Evolutionary conservation across 2,888 invertebrate species (phyloP).

Genomic region (Mythimna albipuncta): DNA sequence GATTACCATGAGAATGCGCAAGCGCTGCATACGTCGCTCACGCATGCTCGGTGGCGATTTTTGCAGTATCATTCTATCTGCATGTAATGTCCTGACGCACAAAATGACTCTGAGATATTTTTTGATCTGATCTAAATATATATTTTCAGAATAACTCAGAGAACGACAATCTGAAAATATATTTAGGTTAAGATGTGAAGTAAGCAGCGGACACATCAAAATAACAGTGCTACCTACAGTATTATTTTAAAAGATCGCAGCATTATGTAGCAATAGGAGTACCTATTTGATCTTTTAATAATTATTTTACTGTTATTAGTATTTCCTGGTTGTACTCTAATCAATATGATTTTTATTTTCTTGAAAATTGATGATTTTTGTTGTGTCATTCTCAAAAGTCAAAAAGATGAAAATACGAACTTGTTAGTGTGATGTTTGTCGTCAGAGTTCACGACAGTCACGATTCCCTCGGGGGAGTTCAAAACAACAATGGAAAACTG

Average conservation of each 20-base stretch:
- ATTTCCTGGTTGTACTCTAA: neutral
- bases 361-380: neutral
- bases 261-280: too few relatives aligned
- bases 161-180: too few relatives aligned
- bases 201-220: neutral
- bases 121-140: too few relatives aligned
- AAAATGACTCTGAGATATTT: neutral
- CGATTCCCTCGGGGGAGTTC: conserved; percentile 37
- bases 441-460: conserved; percentile 30
- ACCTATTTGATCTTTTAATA: too few relatives aligned
- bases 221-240: neutral
- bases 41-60: neutral
- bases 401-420: neutral
- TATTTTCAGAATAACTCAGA: too few relatives aligned
- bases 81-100: conserved; percentile 5
- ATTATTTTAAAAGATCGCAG: neutral
- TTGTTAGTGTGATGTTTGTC: conserved; percentile 5
- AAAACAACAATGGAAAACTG: conserved; percentile 43
- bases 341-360: neutral
- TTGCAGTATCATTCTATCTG: conserved; percentile 22
- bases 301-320: too few relatives aligned
- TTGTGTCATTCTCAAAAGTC: neutral
- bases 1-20: conserved; percentile 84
- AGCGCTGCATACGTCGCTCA: conserved; percentile 62
- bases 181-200: neutral